Percentiles rank a stretch among this genome's conserved stretches.
Conservation (phyloP, 2,888 invertebrate genomes). For the Spodoptera picta region DNA sequence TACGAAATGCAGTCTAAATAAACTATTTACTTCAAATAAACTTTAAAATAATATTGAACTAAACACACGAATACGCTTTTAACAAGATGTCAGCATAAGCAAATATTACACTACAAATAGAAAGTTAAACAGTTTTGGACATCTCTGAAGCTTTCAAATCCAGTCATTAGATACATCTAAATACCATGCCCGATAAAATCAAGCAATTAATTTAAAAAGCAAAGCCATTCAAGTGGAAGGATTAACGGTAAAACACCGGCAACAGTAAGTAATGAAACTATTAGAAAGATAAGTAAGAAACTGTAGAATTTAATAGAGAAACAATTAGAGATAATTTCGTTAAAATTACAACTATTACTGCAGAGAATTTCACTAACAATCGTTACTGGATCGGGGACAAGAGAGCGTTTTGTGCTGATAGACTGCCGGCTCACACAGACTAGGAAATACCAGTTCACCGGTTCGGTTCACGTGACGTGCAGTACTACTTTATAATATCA, state of each 20-base stretch:
- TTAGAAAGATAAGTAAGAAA: conserved; percentile 23
- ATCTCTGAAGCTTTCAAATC: no score
- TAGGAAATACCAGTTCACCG: conserved; percentile 50
- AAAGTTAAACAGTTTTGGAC: conserved; percentile 9
- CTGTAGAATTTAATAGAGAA: conserved; percentile 41
- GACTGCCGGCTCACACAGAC: conserved; percentile 27
- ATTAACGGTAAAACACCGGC: neutral
- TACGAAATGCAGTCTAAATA: no score
- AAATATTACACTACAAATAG: neutral
- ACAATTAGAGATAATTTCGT: conserved; percentile 45
- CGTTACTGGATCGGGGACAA: conserved; percentile 42
- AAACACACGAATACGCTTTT: no score
- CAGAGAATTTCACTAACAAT: conserved; percentile 45
- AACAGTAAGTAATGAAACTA: conserved; percentile 1
- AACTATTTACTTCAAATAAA: neutral
- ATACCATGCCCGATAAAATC: no score
- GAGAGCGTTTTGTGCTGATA: neutral
- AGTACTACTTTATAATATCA: conserved; percentile 28
- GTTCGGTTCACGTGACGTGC: conserved; percentile 40
- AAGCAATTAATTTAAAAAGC: neutral
- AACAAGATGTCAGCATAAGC: no score
- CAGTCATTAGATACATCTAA: no score
- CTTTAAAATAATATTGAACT: no score
- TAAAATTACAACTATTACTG: conserved; percentile 50
- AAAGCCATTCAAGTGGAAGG: conserved; percentile 9